Evolutionary conservation across 2,797 vertebrate species (phyloP).

Genomic region (Hippopotamyrus pictus): DNA sequence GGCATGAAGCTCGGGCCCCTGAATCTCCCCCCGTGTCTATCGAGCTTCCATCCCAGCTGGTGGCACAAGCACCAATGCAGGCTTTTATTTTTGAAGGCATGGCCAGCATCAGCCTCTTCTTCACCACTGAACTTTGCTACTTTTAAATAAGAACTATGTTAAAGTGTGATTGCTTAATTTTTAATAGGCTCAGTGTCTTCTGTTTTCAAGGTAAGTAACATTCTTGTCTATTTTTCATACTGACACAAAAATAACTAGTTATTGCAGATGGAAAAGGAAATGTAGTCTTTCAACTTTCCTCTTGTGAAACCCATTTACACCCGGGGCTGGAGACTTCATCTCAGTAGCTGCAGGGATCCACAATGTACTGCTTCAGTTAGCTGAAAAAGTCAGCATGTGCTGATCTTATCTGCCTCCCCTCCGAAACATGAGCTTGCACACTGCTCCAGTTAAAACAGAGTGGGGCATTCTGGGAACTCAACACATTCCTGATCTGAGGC

Average conservation of each 20-base stretch:
- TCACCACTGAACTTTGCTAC: neutral
- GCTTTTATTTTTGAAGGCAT: neutral
- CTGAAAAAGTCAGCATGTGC: neutral
- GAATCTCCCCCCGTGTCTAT: neutral
- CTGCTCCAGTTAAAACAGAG: slow-evolving; percentile 6
- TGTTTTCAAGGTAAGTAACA: neutral
- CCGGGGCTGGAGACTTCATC: neutral
- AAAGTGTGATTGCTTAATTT: neutral
- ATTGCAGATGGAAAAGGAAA: slow-evolving; percentile 18
- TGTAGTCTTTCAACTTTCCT: slow-evolving; percentile 2
- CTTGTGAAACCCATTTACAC: slow-evolving; percentile 6
- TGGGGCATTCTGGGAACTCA: slow-evolving; percentile 8
- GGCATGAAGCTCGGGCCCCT: neutral
- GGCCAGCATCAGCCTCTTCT: neutral
- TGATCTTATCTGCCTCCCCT: slow-evolving; percentile 19
- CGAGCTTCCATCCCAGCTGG: neutral
- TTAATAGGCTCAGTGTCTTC: neutral
- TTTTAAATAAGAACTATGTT: neutral
- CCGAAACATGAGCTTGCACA: slow-evolving; percentile 19
- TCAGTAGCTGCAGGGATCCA: slow-evolving; percentile 8
- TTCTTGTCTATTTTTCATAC: neutral
- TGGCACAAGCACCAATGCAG: neutral
- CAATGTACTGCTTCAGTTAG: neutral
- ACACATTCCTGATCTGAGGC: neutral
- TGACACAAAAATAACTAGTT: neutral